Evolutionary conservation across 2,888 invertebrate genomes (phyloP).

Genomic region (Ectemnius continuus): DNA sequence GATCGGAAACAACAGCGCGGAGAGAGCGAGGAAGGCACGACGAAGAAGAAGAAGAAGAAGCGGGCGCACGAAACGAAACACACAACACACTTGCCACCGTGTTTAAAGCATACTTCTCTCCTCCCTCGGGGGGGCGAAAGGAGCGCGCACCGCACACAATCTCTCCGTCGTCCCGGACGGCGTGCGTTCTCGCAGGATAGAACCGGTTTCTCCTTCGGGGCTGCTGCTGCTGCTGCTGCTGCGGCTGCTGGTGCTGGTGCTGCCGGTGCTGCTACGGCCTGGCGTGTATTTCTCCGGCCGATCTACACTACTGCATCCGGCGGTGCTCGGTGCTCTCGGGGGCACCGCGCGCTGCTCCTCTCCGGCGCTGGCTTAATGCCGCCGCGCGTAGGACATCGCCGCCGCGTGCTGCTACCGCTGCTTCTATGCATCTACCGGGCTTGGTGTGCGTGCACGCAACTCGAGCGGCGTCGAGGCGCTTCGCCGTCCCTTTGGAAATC

Average conservation of each 20-base stretch:
- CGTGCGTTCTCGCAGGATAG: constrained; percentile 1
- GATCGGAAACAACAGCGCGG: constrained; percentile 16
- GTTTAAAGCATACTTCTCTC: constrained; percentile 58
- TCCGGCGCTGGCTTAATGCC: not conserved
- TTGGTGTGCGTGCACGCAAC: not conserved
- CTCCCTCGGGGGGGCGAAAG: constrained; percentile 14
- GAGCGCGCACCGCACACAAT: constrained; percentile 10
- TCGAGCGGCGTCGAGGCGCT: not conserved
- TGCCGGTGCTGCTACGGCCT: constrained; percentile 21
- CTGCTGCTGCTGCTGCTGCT: too few relatives aligned
- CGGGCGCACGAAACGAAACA: constrained; percentile 16
- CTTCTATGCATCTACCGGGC: constrained; percentile 5
- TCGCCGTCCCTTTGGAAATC: too few relatives aligned
- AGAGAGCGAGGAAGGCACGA: constrained; percentile 10
- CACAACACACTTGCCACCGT: constrained; percentile 61
- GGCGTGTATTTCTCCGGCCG: constrained; percentile 37
- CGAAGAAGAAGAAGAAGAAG: constrained; percentile 3
- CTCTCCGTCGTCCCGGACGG: too few relatives aligned
- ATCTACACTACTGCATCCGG: constrained; percentile 32
- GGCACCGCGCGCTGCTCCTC: too few relatives aligned
- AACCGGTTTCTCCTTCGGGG: not conserved
- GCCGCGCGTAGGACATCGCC: not conserved
- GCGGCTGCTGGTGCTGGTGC: too few relatives aligned
- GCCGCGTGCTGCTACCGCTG: not conserved
- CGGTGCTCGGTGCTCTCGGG: not conserved